Evolutionary conservation across 2,888 invertebrate species (phyloP).

Genomic region (Aromia moschata): DNA sequence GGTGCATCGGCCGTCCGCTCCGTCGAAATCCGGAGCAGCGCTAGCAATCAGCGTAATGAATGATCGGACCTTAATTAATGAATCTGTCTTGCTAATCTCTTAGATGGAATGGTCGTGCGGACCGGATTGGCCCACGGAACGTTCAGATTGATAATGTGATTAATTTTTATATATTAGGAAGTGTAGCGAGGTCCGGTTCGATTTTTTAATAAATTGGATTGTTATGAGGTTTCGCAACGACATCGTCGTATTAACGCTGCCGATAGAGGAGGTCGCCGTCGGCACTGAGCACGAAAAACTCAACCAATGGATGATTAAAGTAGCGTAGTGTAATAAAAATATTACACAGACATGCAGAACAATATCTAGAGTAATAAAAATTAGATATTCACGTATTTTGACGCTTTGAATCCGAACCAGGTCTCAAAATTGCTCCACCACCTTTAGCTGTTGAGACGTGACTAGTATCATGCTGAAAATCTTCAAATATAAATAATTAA

Average conservation of each 20-base stretch:
- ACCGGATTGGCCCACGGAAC: conserved; percentile 59
- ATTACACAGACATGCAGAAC: too few species aligned
- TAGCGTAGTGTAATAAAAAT: too few species aligned
- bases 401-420: too few species aligned
- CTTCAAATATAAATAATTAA: too few species aligned
- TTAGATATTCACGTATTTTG: too few species aligned
- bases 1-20: conserved; percentile 38
- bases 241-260: conserved; percentile 40
- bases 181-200: conserved; percentile 51
- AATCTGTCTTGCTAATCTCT: conserved; percentile 66
- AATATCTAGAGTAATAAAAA: too few species aligned
- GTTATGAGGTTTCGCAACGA: conserved; percentile 52
- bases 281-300: too few species aligned
- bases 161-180: conserved; percentile 61
- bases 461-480: too few species aligned
- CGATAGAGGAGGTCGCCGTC: too few species aligned
- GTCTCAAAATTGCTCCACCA: too few species aligned
- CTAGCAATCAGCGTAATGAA: conserved; percentile 63
- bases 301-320: too few species aligned
- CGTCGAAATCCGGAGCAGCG: conserved; percentile 37
- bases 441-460: too few species aligned
- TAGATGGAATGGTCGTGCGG: conserved; percentile 62
- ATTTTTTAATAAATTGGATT: conserved; percentile 60
- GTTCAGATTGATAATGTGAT: conserved; percentile 64
- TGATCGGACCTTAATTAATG: conserved; percentile 65